These are phyloP conservation scores for Chironomus striatipennis DNA, from an alignment of 1,140 invertebrate genomes.

Conservation along the genomic window DNA sequence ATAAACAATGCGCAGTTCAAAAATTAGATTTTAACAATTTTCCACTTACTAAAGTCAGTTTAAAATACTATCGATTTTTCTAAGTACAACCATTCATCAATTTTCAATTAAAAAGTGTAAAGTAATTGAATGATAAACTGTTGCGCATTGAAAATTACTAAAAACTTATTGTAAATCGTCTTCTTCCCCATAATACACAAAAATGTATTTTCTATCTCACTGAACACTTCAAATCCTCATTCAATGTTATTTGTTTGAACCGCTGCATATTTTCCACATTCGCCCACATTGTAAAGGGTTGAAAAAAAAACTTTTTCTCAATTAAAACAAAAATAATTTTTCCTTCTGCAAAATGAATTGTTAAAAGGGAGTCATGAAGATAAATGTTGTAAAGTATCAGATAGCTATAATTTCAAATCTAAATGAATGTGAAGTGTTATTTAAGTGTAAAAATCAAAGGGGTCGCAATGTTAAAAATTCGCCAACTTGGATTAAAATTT, in stretches of 20 bases:
- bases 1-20: too few species aligned
- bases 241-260: neutral
- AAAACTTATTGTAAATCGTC: neutral
- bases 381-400: too few species aligned
- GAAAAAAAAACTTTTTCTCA: neutral
- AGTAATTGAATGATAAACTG: neutral
- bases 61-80: too few species aligned
- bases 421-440: slow-evolving; percentile 4
- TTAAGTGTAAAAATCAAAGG: slow-evolving; percentile 14
- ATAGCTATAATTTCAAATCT: neutral
- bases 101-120: too few species aligned
- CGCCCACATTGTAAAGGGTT: neutral
- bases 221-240: neutral
- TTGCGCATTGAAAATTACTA: neutral
- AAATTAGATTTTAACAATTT: too few species aligned
- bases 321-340: neutral
- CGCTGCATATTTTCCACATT: too few species aligned
- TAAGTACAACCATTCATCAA: too few species aligned
- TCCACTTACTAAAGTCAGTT: too few species aligned
- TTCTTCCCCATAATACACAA: neutral
- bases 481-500: too few species aligned
- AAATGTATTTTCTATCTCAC: neutral
- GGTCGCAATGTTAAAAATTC: too few species aligned
- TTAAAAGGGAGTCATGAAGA: too few species aligned
- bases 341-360: too few species aligned